These are phyloP conservation scores for Labrus mixtus DNA, from an alignment of 2,113 vertebrate species.

Conservation along the genomic window DNA sequence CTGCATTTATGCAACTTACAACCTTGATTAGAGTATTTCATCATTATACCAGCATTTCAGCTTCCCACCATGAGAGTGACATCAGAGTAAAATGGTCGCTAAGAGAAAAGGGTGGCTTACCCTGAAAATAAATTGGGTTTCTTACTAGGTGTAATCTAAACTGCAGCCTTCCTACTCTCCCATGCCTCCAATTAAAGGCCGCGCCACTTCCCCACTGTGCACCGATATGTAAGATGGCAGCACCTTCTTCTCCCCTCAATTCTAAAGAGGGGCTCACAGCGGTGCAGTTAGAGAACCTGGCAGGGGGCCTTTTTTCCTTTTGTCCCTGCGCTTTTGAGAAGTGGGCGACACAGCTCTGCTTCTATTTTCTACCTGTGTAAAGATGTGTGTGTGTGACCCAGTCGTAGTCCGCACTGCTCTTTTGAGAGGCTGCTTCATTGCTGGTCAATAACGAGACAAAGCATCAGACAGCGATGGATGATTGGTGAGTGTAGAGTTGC, in stretches of 20 bases:
- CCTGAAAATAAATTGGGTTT: conserved; percentile 14
- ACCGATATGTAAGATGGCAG: conserved; percentile 20
- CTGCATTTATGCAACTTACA: too few species aligned
- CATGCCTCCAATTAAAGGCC: conserved; percentile 58
- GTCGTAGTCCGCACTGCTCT: conserved; percentile 30
- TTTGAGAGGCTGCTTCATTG: conserved; percentile 36
- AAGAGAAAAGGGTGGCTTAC: background rate
- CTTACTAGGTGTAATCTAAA: conserved; percentile 46
- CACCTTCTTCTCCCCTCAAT: conserved; percentile 28
- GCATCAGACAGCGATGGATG: conserved; percentile 35
- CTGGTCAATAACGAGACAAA: conserved; percentile 71
- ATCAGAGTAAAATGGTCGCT: background rate
- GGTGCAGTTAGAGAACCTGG: conserved; percentile 22
- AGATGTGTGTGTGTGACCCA: conserved; percentile 22
- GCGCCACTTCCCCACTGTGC: conserved; percentile 35
- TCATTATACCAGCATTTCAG: background rate
- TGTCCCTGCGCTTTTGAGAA: conserved; percentile 38
- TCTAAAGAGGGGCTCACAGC: conserved; percentile 43
- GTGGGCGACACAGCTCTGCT: background rate
- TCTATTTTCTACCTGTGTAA: conserved; percentile 35
- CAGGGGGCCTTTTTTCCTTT: conserved; percentile 50
- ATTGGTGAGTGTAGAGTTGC: conserved; percentile 51
- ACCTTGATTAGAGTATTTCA: too few species aligned
- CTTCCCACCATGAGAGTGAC: background rate
- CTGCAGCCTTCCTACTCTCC: conserved; percentile 25